Evolutionary conservation across 2,113 vertebrate species (phyloP), one percentile per base, ranked within the genome.

Genomic region (Hypomesus transpacificus): DNA sequence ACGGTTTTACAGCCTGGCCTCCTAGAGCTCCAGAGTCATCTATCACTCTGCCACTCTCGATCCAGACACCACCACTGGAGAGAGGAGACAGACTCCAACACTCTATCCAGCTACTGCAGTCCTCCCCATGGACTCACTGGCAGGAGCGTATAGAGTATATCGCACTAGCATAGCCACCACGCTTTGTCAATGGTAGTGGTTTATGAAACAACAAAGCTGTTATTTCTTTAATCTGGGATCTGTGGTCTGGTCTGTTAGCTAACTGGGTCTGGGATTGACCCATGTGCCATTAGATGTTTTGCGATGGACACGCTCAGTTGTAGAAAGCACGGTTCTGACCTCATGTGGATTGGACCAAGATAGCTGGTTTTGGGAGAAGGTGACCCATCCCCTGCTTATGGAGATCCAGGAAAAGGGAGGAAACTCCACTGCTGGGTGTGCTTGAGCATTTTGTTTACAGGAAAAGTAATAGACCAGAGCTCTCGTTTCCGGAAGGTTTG

Each of bases 11-110:
- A 56, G 51, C 22, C 8, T 68, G 24, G 14, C 17, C 21, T 68
- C 66, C 26, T 24, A 13, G 56, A 68, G 66, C 24, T 53, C 66
- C 24, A 53, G 22, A 31, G 52, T 57, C 21, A 69, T 69, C 18
- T 39, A 20, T 56, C 53, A 34, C 52, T 17, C 22, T 39, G 67
- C 11, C 53, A 16, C 9, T 34, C n/a, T 46, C 39, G 39, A 13
- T 46, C 39, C 39, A 46, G 54, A 56, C 54, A 56, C 2, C 4
- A 56, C 16, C 54, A 17, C 54, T 56, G 53, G 53, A 56, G 16
- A 18, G 16, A 18, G 11, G 54, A 18, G 3, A 18, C 54, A 5
- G 16, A n/a, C 54, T 56, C 54, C 54, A 17, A 18, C 54, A 18
- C 17, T 26, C 24, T 46, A 56, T 56, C 54, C 17, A 56, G 16